phyloP scores from a whole-genome alignment of 2,113 vertebrate genomes.

The Myotis lucifugus region DNA sequence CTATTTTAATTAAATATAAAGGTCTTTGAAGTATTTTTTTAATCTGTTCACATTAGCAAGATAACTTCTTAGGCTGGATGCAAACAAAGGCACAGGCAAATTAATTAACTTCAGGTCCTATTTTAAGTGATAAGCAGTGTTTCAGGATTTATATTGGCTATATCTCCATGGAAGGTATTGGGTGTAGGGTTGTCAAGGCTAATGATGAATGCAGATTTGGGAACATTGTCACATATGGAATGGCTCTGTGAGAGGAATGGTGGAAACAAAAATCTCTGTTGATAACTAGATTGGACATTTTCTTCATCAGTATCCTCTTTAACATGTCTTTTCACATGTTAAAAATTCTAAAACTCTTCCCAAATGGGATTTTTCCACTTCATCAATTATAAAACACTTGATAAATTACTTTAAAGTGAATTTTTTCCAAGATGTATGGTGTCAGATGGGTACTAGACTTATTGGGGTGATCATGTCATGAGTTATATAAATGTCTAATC shows the following conservation, averaged over 20 bases:
- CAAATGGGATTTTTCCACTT: not conserved
- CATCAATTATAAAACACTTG: not conserved
- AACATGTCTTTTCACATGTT: not conserved
- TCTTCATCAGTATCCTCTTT: not conserved
- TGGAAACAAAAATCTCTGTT: not conserved
- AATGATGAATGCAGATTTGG: not conserved
- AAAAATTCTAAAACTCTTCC: conserved; percentile 21
- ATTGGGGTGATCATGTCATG: no score
- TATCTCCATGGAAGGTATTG: not conserved
- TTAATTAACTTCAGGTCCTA: not conserved
- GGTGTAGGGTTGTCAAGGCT: not conserved
- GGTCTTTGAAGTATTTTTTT: not conserved
- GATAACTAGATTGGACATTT: not conserved
- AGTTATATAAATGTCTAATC: not conserved
- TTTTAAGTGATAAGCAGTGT: not conserved
- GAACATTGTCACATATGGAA: not conserved
- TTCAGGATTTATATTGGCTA: not conserved
- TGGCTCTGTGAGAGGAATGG: not conserved
- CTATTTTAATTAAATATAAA: not conserved
- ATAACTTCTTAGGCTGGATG: not conserved
- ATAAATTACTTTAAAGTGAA: not conserved
- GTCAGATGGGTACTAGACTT: not conserved
- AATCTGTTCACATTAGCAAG: not conserved
- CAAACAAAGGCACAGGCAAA: not conserved
- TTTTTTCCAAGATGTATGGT: not conserved